A percentile compares a stretch with the other conserved stretches of the same genome.
Conservation (phyloP, 1,140 invertebrate genomes). For the Zaprionus davidi region DNA sequence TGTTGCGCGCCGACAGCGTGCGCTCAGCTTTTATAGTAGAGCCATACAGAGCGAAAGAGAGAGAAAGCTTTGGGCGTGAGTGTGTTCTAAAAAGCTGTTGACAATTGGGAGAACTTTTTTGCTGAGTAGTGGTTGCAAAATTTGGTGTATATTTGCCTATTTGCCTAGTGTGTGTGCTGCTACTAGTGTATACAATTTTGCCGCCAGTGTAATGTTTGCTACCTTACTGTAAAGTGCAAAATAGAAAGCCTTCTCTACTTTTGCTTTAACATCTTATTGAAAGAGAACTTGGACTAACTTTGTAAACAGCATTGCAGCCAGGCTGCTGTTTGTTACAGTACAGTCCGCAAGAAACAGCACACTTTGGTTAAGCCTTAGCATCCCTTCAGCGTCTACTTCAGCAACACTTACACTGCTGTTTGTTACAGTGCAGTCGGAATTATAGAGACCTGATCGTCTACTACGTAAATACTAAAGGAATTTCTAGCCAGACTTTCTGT, state of each 20-base stretch:
- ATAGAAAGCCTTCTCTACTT: neutral
- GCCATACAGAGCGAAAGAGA: neutral
- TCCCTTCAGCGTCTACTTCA: too few relatives aligned
- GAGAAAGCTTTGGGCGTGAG: constrained; percentile 40
- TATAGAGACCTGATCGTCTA: too few relatives aligned
- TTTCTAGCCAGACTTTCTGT: too few relatives aligned
- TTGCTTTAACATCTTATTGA: neutral
- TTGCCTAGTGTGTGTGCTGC: neutral
- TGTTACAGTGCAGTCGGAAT: too few relatives aligned
- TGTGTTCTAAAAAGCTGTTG: constrained; percentile 24
- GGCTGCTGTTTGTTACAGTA: neutral
- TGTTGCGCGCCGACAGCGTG: constrained; percentile 38
- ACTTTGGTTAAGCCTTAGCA: neutral
- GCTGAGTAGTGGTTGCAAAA: too few relatives aligned
- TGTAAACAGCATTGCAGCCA: neutral
- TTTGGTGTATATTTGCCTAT: too few relatives aligned
- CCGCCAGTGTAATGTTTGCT: neutral
- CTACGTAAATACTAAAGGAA: too few relatives aligned
- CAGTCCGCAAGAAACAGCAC: too few relatives aligned
- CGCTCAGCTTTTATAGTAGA: constrained; percentile 9
- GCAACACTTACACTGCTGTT: too few relatives aligned
- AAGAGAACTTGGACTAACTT: neutral
- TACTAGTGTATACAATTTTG: neutral
- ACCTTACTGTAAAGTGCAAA: neutral
- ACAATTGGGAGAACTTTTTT: neutral